Evolutionary conservation across 2,888 invertebrate genomes (phyloP).

Genomic region (Ectobius pallidus): DNA sequence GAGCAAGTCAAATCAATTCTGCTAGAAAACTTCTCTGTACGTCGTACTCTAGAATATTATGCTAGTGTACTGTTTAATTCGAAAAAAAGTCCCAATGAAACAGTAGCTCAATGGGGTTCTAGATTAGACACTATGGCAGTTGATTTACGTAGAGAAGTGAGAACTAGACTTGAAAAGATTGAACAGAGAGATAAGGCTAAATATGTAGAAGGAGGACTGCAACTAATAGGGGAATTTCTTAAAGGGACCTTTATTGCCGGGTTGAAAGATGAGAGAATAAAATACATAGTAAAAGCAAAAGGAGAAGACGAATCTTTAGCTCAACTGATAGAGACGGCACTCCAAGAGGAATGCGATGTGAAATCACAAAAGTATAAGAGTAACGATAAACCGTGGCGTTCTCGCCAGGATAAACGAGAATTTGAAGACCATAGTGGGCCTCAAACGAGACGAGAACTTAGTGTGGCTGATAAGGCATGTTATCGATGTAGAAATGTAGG

Average conservation of each 20-base stretch:
- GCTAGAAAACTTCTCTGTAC: slow-evolving; percentile 5
- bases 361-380: neutral
- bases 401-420: too few species aligned
- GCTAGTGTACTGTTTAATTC: neutral
- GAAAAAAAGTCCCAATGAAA: neutral
- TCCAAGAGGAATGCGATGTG: neutral
- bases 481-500: neutral
- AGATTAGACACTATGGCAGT: neutral
- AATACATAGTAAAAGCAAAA: neutral
- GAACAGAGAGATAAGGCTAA: neutral
- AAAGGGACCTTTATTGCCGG: neutral
- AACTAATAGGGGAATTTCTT: neutral
- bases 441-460: too few species aligned
- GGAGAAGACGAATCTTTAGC: neutral
- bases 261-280: neutral
- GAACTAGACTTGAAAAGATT: neutral
- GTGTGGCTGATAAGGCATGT: neutral
- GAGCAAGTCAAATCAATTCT: neutral
- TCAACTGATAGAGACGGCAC: neutral
- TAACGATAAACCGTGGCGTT: too few species aligned
- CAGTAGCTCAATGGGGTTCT: neutral
- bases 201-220: neutral
- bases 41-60: slow-evolving; percentile 8
- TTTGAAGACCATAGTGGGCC: too few species aligned
- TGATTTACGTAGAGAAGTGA: neutral